phyloP scores from a whole-genome alignment of 1,140 invertebrate species.

The Scylla paramamosain region DNA sequence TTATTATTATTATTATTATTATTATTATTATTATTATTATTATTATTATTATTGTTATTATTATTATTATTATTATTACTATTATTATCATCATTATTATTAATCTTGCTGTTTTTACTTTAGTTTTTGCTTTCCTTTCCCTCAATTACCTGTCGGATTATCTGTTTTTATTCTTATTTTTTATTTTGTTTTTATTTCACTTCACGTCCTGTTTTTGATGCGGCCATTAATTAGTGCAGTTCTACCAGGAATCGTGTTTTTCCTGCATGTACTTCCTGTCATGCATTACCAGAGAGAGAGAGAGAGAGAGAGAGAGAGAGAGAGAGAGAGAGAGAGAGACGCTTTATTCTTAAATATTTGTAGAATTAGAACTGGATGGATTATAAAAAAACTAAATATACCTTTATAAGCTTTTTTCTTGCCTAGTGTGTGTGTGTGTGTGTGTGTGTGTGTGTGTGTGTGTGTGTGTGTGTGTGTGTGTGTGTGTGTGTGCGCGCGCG shows the following conservation, averaged over 20 bases:
- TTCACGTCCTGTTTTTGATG: too few relatives aligned
- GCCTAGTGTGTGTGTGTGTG: too few relatives aligned
- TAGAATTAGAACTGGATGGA: background rate
- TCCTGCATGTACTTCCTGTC: too few relatives aligned
- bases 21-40: background rate
- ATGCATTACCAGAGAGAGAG: background rate
- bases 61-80: background rate
- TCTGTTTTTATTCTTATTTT: background rate
- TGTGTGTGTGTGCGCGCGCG: too few relatives aligned
- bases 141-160: background rate
- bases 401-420: background rate
- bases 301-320: conserved; percentile 20
- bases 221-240: too few relatives aligned
- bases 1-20: background rate
- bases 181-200: background rate
- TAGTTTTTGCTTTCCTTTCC: too few relatives aligned
- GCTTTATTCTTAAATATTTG: background rate
- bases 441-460: too few relatives aligned
- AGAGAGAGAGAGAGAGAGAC: conserved; percentile 7
- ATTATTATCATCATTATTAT: background rate
- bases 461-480: too few relatives aligned
- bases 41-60: background rate
- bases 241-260: too few relatives aligned
- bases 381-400: background rate
- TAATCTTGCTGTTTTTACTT: background rate